Conservation (phyloP, 2,113 vertebrate species). For the Penelope pileata region DNA sequence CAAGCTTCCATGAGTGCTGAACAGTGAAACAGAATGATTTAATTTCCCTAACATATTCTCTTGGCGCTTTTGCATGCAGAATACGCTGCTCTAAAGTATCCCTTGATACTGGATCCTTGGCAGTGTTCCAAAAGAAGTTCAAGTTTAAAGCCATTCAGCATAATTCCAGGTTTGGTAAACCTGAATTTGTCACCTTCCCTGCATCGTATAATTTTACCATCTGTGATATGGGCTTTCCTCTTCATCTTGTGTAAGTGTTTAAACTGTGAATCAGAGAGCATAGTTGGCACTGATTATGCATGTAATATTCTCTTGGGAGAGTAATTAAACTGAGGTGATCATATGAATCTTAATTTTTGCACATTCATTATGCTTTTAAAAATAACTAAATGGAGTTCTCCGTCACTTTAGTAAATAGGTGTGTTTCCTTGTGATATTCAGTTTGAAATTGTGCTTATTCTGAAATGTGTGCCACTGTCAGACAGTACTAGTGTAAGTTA, state of each 20-base stretch:
- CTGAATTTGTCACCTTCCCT: slow-evolving; percentile 47
- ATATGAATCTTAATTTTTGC: slow-evolving; percentile 45
- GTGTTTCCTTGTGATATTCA: slow-evolving; percentile 11
- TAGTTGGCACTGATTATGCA: not conserved
- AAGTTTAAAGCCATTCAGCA: not conserved
- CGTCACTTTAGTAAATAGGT: not conserved
- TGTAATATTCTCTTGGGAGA: slow-evolving; percentile 22
- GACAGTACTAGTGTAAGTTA: not conserved
- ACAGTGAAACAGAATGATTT: slow-evolving; percentile 44
- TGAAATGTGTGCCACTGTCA: not conserved
- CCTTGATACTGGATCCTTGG: slow-evolving; percentile 18
- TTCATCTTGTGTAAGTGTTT: not conserved
- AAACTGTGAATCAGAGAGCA: slow-evolving; percentile 10
- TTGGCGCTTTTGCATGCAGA: slow-evolving; percentile 30
- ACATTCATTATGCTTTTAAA: not conserved
- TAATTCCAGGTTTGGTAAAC: slow-evolving; percentile 27
- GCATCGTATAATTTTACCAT: not conserved
- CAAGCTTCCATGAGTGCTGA: slow-evolving; percentile 7
- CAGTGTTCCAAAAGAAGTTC: slow-evolving; percentile 23
- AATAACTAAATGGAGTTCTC: not conserved
- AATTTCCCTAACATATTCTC: slow-evolving; percentile 52
- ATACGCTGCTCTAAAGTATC: slow-evolving; percentile 44
- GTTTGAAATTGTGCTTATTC: not conserved
- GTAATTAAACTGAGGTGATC: slow-evolving; percentile 40
- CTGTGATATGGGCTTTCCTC: slow-evolving; percentile 23